Evolutionary conservation across 2,888 invertebrate genomes (phyloP), one percentile per base, ranked within the genome.

Genomic region (Teleogryllus oceanicus): DNA sequence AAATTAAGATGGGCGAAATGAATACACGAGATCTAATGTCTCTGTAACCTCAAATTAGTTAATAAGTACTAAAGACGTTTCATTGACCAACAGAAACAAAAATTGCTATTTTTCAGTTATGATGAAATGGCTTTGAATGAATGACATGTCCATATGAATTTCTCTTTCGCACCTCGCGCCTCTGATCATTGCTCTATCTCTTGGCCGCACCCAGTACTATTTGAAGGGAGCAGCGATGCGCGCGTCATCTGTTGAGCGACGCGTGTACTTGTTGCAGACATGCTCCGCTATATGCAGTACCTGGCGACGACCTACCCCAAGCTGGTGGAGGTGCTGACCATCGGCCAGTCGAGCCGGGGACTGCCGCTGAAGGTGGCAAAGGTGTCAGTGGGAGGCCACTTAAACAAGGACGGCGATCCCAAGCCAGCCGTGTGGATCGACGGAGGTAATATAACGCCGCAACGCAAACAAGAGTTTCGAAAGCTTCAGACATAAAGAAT

Each of bases 351-450:
- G 49, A 92, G 90, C 62, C 93, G 94, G 86, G 93, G 93, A 0
- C 89, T 92, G 37, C 92, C 93, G 0, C 86, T 95, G 78, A 90
- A 92, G 80, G 90, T 93, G 75, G 91, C 92, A 1, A 94, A 93
- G 89, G 91, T 95, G 77, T 89, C 89, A 0, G 88, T 88, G 11
- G 87, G 84, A 75, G 78, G 81, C 21, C 79, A 75, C 21, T 81
- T 79, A 11, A 86, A 82, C 80, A 86, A 82, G 83, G 84, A 83
- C 81, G 85, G 84, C 82, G 85, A 84, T 84, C 87, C 88, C 84
- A 94, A 94, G 83, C 92, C 93, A 5, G 92, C 92, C 0, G 91
- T 96, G 75, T 95, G 95, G 91, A 89, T 96, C 51, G 96, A 96
- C 84, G 94, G 93, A 13, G 95, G 95, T 87, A 83, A 85, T 21